Evolutionary conservation across 2,888 invertebrate species (phyloP).

Genomic region (Brenthis daphne): DNA sequence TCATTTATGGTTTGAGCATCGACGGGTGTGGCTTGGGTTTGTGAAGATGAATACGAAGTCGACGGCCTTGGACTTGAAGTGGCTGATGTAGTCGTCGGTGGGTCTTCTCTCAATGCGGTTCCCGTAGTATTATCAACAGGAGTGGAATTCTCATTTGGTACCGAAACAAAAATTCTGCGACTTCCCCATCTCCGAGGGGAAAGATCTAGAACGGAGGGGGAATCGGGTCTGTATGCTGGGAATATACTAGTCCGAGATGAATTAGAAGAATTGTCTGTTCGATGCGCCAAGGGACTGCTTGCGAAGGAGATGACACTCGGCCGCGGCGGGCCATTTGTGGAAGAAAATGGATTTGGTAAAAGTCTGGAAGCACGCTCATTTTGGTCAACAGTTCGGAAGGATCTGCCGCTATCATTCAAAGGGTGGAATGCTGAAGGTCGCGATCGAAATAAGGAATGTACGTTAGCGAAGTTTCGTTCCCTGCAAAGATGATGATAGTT

Average conservation of each 20-base stretch:
- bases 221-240: conserved; percentile 57
- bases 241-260: conserved; percentile 71
- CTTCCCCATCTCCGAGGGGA: conserved; percentile 37
- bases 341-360: conserved; percentile 71
- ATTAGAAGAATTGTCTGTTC: conserved; percentile 48
- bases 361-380: conserved; percentile 60
- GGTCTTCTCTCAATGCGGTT: conserved; percentile 20
- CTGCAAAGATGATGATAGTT: conserved; percentile 46
- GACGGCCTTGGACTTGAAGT: conserved; percentile 37
- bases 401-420: conserved; percentile 55
- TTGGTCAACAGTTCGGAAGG: conserved; percentile 59
- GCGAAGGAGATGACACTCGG: conserved; percentile 50
- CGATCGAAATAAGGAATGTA: conserved; percentile 63
- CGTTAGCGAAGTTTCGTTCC: conserved; percentile 53
- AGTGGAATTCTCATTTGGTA: conserved; percentile 29
- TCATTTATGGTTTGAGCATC: conserved; percentile 74
- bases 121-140: conserved; percentile 20
- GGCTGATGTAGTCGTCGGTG: conserved; percentile 24
- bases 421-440: conserved; percentile 73
- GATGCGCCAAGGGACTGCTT: conserved; percentile 41
- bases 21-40: conserved; percentile 49
- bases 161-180: conserved; percentile 32
- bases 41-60: conserved; percentile 37
- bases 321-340: conserved; percentile 51
- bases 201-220: conserved; percentile 42